Evolutionary conservation across 2,888 invertebrate species (phyloP).

Genomic region (Drosophila peninsularis): DNA sequence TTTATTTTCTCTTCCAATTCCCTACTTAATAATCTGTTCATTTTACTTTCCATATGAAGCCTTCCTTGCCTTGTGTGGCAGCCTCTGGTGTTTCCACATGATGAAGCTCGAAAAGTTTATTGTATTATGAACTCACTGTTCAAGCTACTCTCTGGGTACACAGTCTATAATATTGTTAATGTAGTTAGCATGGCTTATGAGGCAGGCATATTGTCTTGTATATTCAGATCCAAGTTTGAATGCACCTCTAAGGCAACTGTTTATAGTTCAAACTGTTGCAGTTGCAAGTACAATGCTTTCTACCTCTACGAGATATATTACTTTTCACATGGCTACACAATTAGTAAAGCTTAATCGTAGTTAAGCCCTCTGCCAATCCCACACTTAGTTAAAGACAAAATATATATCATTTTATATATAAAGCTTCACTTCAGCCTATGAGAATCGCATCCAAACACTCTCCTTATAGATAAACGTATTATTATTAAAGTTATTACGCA

Average conservation of each 20-base stretch:
- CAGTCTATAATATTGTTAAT: background rate
- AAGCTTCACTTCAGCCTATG: background rate
- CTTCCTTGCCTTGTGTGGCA: background rate
- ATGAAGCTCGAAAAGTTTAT: background rate
- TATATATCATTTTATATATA: no score
- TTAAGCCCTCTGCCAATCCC: no score
- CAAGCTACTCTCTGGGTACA: no score
- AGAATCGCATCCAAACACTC: background rate
- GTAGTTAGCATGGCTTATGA: conserved; percentile 15
- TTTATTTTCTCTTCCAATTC: background rate
- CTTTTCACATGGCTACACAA: conserved; percentile 53
- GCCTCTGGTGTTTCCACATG: background rate
- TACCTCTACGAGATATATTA: background rate
- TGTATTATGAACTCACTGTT: background rate
- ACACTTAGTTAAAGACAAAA: no score
- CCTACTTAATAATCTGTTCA: background rate
- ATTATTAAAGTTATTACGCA: conserved; percentile 3
- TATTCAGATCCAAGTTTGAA: conserved; percentile 29
- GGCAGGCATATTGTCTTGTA: conserved; percentile 24
- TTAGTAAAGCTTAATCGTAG: conserved; percentile 21
- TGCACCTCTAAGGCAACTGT: conserved; percentile 26
- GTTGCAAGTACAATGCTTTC: conserved; percentile 26
- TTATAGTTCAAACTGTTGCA: conserved; percentile 51
- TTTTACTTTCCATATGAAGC: background rate
- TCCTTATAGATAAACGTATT: background rate